Conservation (phyloP, 1,140 invertebrate genomes). For the Trichomalopsis sarcophagae region DNA sequence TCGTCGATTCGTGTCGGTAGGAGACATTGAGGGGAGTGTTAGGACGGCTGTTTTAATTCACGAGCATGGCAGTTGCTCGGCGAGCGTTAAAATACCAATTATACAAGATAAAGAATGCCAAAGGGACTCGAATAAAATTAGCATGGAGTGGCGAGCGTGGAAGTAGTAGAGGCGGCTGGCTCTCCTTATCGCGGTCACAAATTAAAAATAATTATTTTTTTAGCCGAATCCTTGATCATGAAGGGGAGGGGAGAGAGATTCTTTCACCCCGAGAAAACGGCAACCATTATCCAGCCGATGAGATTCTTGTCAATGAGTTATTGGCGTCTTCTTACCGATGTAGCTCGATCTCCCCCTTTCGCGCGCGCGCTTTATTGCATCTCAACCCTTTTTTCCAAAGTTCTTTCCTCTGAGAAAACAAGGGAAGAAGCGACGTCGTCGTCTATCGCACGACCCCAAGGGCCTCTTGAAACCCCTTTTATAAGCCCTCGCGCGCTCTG, state of each 20-base stretch:
- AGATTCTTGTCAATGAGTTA: slow-evolving; percentile 76
- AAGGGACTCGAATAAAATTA: slow-evolving; percentile 69
- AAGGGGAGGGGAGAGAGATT: slow-evolving; percentile 41
- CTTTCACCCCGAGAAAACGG: slow-evolving; percentile 64
- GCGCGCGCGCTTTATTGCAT: slow-evolving; percentile 61
- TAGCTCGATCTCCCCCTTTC: slow-evolving; percentile 54
- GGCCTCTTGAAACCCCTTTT: slow-evolving; percentile 54
- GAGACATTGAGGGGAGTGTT: not conserved
- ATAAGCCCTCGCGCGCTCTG: slow-evolving; percentile 38
- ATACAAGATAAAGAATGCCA: slow-evolving; percentile 67
- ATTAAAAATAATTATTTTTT: slow-evolving; percentile 77
- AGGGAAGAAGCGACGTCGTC: slow-evolving; percentile 51
- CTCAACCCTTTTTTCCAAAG: slow-evolving; percentile 69
- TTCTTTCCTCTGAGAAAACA: slow-evolving; percentile 60
- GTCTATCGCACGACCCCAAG: slow-evolving; percentile 44
- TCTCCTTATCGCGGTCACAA: slow-evolving; percentile 71
- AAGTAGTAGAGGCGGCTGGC: slow-evolving; percentile 50
- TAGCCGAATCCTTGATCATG: slow-evolving; percentile 72
- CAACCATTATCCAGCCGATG: slow-evolving; percentile 69
- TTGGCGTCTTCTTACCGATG: slow-evolving; percentile 71
- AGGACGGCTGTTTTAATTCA: slow-evolving; percentile 59
- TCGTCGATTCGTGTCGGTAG: slow-evolving; percentile 5
- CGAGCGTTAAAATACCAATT: slow-evolving; percentile 65
- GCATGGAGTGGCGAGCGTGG: slow-evolving; percentile 59
- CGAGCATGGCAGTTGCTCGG: slow-evolving; percentile 57